Base-by-base conservation (phyloP, 2,113 vertebrate genomes). In the Gallinago jamesoni region DNA sequence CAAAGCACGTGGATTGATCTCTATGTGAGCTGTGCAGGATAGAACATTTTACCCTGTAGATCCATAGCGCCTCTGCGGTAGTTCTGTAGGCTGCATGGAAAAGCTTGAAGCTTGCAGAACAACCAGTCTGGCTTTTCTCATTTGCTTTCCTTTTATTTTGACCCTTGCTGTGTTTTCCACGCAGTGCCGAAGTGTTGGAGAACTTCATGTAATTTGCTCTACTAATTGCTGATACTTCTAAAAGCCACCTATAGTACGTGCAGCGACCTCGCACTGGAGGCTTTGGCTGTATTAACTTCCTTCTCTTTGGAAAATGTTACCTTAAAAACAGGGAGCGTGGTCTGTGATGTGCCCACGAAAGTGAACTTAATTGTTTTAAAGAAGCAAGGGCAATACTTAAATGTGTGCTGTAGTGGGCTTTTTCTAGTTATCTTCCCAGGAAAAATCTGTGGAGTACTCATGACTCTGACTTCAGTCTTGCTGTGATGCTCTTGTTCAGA, bases 271-370 rank as follows among this genome's bases (percentile, higher is more conserved):
- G 76, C 62, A 84, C 64, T 39, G 57, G 31, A 87, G 85, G 91
- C 84, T 95, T 23, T 83, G 31, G 82, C 78, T 96, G 48, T 75
- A 81, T 70, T 95, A 84, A 91, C 87, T 79, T 97, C 62, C 79
- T 97, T 90, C 27, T 72, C 39, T 77, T 94, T 89, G 91, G 64
- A 91, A 87, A 95, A 33, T 55, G 53, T 76, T 90, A 86, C 55
- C 59, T 85, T 89, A 76, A 97, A 85, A 92, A 84, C 88, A 91
- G 89, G 69, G 69, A 92, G 35, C 4, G 1, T 69, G 57, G 45
- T 67, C 72, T 45, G 27, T 81, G 53, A 21, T 33, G 27, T 57
- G 68, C 45, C 79, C 28, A 53, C 31, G 56, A 53, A 81, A 50
- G 9, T 93, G n/a, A 91, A 62, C 55, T 74, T 84, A 33, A 52